phyloP scores from a whole-genome alignment of 2,888 invertebrate species.

The Escarpia spicata region DNA sequence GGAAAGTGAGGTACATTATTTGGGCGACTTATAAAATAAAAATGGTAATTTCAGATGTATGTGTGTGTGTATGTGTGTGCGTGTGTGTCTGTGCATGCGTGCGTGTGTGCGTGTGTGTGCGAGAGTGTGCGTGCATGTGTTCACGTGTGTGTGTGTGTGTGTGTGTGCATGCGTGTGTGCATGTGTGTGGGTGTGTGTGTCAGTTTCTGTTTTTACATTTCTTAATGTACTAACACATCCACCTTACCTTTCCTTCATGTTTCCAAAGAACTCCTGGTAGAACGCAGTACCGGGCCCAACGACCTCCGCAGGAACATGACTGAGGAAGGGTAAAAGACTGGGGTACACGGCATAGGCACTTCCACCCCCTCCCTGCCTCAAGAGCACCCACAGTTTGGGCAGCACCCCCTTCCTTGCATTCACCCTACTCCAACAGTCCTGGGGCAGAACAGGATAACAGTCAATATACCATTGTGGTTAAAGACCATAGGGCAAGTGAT shows the following conservation, averaged over 20 bases:
- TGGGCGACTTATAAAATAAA: no score
- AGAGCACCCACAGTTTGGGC: slow-evolving; percentile 76
- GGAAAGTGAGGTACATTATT: no score
- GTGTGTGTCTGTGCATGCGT: no score
- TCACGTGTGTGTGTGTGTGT: no score
- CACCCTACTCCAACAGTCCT: slow-evolving; percentile 79
- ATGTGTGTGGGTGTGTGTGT: no score
- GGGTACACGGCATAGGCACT: slow-evolving; percentile 79
- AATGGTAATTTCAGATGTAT: no score
- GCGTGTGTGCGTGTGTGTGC: no score
- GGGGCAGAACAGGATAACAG: slow-evolving; percentile 46
- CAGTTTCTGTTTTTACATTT: no score
- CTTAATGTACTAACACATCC: no score
- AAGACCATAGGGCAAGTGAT: not conserved
- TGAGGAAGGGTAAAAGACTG: slow-evolving; percentile 80
- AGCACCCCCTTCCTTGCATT: slow-evolving; percentile 80
- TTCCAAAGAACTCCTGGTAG: slow-evolving; percentile 73
- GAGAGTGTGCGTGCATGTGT: no score
- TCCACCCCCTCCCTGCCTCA: slow-evolving; percentile 80
- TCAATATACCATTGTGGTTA: not conserved
- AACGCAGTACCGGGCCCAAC: slow-evolving; percentile 47
- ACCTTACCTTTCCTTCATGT: slow-evolving; percentile 74
- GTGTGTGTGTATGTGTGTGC: no score
- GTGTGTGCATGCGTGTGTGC: no score
- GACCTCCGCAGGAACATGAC: slow-evolving; percentile 72